These are phyloP conservation scores for Maconellicoccus hirsutus DNA, from an alignment of 1,140 invertebrate species.

Conservation along the genomic window DNA sequence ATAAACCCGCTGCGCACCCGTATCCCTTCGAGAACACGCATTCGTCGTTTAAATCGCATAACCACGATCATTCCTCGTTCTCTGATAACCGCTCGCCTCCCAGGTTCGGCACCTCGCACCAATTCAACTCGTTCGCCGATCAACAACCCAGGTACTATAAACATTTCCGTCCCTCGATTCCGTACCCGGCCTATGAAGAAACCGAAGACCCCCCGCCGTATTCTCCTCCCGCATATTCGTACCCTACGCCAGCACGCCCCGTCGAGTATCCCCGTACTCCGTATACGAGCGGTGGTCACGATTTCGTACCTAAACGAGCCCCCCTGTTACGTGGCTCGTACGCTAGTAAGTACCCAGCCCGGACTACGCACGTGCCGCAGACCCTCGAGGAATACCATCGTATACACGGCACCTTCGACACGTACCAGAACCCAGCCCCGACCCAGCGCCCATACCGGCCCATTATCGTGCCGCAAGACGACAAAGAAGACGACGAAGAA, in stretches of 20 bases:
- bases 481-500: background rate
- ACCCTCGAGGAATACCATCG: conserved; percentile 25
- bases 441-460: background rate
- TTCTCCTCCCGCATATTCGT: background rate
- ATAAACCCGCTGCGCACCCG: background rate
- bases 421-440: background rate
- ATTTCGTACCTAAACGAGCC: background rate
- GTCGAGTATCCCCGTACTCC: background rate
- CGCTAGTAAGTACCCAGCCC: background rate
- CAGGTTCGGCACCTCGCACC: background rate
- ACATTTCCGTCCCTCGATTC: background rate
- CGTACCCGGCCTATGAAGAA: background rate
- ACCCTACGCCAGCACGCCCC: background rate
- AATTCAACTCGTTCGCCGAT: background rate
- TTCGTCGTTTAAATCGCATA: background rate
- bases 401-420: conserved; percentile 12
- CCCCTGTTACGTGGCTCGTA: background rate
- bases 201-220: background rate
- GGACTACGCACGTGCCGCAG: conserved; percentile 17
- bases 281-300: background rate
- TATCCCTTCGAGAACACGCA: background rate
- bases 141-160: background rate
- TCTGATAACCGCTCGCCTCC: background rate
- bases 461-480: background rate
- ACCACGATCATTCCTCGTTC: background rate